A percentile compares a stretch with the other conserved stretches of the same genome.
These are phyloP conservation scores for Gallinago paraguaiae DNA, from an alignment of 2,113 vertebrate species.

Conservation along the genomic window DNA sequence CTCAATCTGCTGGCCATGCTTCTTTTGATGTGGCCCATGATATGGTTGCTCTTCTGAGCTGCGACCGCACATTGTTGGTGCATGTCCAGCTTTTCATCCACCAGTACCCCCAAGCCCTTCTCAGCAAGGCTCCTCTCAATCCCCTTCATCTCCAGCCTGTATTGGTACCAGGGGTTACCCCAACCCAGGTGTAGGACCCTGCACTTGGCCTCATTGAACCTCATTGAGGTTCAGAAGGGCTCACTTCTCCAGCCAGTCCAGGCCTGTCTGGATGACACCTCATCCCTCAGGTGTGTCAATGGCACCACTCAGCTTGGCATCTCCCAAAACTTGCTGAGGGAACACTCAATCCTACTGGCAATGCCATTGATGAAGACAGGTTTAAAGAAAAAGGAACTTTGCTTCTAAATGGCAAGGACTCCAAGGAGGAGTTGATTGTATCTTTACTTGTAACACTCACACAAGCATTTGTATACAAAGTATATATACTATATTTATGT, in stretches of 20 bases:
- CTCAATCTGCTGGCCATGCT: background rate
- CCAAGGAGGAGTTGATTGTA: background rate
- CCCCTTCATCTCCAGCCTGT: background rate
- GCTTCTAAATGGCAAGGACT: background rate
- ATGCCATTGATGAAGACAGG: background rate
- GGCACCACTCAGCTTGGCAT: background rate
- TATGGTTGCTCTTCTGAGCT: background rate
- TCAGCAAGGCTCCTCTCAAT: background rate
- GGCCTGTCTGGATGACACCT: background rate
- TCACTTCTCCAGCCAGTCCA: background rate
- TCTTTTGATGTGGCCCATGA: background rate
- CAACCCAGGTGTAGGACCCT: background rate
- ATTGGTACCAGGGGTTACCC: background rate
- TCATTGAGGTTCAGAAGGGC: background rate
- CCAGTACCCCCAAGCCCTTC: background rate
- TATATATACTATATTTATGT: too few relatives aligned
- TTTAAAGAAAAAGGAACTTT: background rate
- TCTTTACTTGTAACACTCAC: background rate
- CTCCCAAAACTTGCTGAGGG: background rate
- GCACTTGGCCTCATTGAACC: background rate
- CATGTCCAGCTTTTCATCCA: background rate
- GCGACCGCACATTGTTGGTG: accelerated
- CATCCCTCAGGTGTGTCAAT: background rate
- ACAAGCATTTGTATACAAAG: background rate
- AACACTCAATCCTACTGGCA: background rate